Evolutionary conservation across 2,888 invertebrate species (phyloP).

Genomic region (Cecidostiba fungosa): DNA sequence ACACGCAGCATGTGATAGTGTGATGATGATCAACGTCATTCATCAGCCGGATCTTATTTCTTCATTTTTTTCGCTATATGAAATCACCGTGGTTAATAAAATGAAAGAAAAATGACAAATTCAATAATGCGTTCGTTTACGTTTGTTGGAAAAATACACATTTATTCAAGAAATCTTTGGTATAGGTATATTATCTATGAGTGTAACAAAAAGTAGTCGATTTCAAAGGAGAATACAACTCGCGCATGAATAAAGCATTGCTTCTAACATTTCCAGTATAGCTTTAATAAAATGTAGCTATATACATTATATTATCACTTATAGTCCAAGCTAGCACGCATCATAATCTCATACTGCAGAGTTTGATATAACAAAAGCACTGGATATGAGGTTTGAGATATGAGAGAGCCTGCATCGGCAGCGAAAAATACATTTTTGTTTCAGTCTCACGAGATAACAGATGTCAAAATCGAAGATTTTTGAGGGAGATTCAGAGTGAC

Average conservation of each 20-base stretch:
- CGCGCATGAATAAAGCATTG: not conserved
- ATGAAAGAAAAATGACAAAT: not conserved
- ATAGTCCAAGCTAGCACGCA: slow-evolving; percentile 1
- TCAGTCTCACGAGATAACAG: slow-evolving; percentile 51
- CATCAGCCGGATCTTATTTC: not conserved
- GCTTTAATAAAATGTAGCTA: too few relatives aligned
- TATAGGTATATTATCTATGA: not conserved
- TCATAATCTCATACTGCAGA: slow-evolving; percentile 5
- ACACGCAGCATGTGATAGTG: not conserved
- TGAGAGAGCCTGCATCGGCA: slow-evolving; percentile 37
- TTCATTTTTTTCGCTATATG: slow-evolving; percentile 12
- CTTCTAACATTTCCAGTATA: not conserved
- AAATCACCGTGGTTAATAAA: slow-evolving; percentile 13
- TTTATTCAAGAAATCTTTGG: not conserved
- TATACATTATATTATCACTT: not conserved
- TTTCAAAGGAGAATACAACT: too few relatives aligned
- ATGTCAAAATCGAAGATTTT: slow-evolving; percentile 55
- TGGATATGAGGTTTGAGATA: not conserved
- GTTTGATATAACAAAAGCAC: slow-evolving; percentile 18
- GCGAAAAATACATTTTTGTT: slow-evolving; percentile 53
- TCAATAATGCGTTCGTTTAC: not conserved
- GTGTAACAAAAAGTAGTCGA: too few relatives aligned
- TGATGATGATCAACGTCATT: not conserved
- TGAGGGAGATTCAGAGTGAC: slow-evolving; percentile 15
- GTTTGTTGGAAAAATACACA: not conserved